Evolutionary conservation across 2,888 invertebrate genomes (phyloP), one percentile per base, ranked within the genome.

Genomic region (Merodon equestris): DNA sequence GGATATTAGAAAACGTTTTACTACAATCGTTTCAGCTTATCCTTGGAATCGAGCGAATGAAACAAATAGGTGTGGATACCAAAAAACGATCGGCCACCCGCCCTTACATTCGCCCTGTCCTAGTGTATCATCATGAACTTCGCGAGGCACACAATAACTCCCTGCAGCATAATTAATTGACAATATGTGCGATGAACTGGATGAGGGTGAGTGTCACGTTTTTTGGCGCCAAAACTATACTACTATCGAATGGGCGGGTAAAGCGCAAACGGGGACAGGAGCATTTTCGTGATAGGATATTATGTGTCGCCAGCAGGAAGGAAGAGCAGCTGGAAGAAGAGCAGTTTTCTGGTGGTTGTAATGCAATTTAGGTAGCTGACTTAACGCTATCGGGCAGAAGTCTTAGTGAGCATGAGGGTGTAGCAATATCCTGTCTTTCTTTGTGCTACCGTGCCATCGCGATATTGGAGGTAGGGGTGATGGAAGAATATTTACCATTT

Each of bases 1-100:
- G 15, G 56, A 54, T 56, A 61, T 72, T 71, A 76, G 70, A 70
- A 61, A 76, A 51, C 71, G 71, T 56, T 76, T 76, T 71, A 71
- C 71, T 57, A 72, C 64, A 72, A 72, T 64, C 63, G 63, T 72
- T 53, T 19, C 71, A 66, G 54, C 57, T 77, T 67, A 72, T 77
- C 71, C 72, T 14, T 18, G 13, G 76, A 56, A 66, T 72, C 66
- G 61, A 42, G 71, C 54, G 66, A 76, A 71, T 54, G 53, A 54
- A 64, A 58, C 60, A 64, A 64, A 68, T 57, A 70, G 64, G 60
- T 70, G 75, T 47, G 76, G 71, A 71, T 76, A 70, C 58, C 12
- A 71, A 76, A 27, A 70, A 76, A 71, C 76, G 76, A 76, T 76
- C 66, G 56, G 44, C 57, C 57, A 38, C 45, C 19, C 50, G 13